Evolutionary conservation across 2,797 vertebrate species (phyloP).

Genomic region (Poeciliopsis turneri): DNA sequence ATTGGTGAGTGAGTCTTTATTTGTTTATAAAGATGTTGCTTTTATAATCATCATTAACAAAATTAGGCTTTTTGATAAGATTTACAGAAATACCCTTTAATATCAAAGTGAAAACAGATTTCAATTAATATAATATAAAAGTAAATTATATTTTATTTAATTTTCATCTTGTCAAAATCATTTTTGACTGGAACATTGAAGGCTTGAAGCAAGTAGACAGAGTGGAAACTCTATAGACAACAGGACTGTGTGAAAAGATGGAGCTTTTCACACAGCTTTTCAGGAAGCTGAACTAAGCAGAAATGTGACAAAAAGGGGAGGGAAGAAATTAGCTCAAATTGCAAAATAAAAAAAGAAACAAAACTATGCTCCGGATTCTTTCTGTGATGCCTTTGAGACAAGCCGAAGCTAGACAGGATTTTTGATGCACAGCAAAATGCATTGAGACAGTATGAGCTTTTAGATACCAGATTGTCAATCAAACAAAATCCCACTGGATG

Average conservation of each 20-base stretch:
- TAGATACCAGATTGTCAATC: slow-evolving; percentile 59
- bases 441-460: slow-evolving; percentile 47
- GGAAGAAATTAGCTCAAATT: slow-evolving; percentile 47
- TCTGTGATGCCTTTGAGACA: slow-evolving; percentile 17
- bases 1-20: slow-evolving; percentile 3
- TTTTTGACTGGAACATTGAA: neutral
- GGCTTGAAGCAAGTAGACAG: slow-evolving; percentile 18
- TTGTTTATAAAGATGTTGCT: neutral
- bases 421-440: slow-evolving; percentile 60
- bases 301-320: slow-evolving; percentile 28
- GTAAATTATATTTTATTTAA: neutral
- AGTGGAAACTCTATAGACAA: slow-evolving; percentile 59
- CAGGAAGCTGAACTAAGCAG: slow-evolving; percentile 19
- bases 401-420: slow-evolving; percentile 19
- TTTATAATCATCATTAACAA: neutral
- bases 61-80: neutral
- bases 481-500: slow-evolving; percentile 57
- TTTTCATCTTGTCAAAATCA: neutral
- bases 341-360: slow-evolving; percentile 15
- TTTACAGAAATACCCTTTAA: neutral
- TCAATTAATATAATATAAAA: neutral
- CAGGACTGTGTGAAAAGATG: slow-evolving; percentile 41
- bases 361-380: slow-evolving; percentile 19
- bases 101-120: neutral
- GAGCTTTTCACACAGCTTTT: no score